Evolutionary conservation across 2,113 vertebrate species (phyloP).

Genomic region (Piprites chloris): DNA sequence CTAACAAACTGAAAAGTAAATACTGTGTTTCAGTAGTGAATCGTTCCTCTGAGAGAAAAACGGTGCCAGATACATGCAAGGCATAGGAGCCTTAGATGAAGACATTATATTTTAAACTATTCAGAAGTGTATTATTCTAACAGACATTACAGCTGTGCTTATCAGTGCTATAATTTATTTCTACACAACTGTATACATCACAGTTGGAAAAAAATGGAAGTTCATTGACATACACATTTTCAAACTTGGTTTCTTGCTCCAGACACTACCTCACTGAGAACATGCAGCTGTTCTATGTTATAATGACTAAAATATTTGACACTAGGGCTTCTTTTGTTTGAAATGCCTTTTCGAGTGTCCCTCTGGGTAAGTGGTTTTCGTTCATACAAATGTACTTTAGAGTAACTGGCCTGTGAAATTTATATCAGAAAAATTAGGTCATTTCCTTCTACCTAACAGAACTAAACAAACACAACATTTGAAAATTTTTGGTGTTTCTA

Average conservation of each 20-base stretch:
- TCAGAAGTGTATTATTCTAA: background rate
- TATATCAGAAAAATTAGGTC: conserved; percentile 55
- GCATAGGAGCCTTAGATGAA: background rate
- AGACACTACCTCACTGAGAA: conserved; percentile 61
- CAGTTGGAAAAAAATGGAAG: background rate
- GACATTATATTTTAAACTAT: background rate
- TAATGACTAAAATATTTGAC: conserved; percentile 72
- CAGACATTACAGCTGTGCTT: background rate
- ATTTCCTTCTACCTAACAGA: conserved; percentile 35
- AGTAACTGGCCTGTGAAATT: conserved; percentile 53
- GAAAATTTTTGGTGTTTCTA: background rate
- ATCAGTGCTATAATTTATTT: background rate
- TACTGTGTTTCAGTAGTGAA: background rate
- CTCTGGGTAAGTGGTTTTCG: conserved; percentile 61
- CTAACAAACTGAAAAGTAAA: background rate
- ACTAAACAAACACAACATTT: background rate
- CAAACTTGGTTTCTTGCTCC: conserved; percentile 45
- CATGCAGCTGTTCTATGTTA: conserved; percentile 58
- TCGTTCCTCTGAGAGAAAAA: background rate
- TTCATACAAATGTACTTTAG: conserved; percentile 56
- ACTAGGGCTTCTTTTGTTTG: conserved; percentile 61
- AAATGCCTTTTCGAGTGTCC: conserved; percentile 40
- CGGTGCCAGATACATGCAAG: background rate
- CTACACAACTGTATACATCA: background rate
- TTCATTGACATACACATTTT: background rate